These are phyloP conservation scores for Brachypteracias leptosomus DNA, from an alignment of 2,113 vertebrate genomes.

Conservation along the genomic window DNA sequence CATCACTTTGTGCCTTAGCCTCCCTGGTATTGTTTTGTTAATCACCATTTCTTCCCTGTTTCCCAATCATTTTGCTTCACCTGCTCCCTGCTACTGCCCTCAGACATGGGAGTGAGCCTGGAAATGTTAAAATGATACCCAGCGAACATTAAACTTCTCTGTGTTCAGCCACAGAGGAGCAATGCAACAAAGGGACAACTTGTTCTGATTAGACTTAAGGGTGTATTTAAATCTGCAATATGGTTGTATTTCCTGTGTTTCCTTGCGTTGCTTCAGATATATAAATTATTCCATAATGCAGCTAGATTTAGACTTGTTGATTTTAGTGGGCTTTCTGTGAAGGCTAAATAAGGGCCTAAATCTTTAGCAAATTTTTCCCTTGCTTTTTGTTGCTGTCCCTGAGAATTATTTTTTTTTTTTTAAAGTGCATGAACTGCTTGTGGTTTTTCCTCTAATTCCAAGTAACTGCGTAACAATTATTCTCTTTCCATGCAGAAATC, in stretches of 20 bases:
- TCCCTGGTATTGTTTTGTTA: neutral
- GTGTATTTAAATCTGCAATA: neutral
- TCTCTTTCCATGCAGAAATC: neutral
- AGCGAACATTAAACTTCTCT: neutral
- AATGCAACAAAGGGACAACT: neutral
- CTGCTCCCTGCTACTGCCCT: neutral
- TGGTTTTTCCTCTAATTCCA: neutral
- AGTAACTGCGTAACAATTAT: neutral
- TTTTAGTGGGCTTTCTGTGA: neutral
- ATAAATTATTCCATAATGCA: slow-evolving; percentile 7
- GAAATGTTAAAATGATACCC: neutral
- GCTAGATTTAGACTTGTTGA: slow-evolving; percentile 24
- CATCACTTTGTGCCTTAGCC: no score
- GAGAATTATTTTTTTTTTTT: neutral
- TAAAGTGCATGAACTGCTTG: neutral
- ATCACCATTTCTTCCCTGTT: neutral
- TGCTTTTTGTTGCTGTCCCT: neutral
- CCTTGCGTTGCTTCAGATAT: neutral
- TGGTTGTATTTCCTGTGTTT: neutral
- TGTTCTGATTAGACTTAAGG: neutral
- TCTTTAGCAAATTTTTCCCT: neutral
- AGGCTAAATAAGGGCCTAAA: slow-evolving; percentile 9
- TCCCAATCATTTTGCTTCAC: neutral
- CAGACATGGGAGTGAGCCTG: rapidly evolving
- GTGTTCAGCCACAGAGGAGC: neutral